Conservation (phyloP, 1,140 invertebrate genomes). For the Helicoverpa zea region DNA sequence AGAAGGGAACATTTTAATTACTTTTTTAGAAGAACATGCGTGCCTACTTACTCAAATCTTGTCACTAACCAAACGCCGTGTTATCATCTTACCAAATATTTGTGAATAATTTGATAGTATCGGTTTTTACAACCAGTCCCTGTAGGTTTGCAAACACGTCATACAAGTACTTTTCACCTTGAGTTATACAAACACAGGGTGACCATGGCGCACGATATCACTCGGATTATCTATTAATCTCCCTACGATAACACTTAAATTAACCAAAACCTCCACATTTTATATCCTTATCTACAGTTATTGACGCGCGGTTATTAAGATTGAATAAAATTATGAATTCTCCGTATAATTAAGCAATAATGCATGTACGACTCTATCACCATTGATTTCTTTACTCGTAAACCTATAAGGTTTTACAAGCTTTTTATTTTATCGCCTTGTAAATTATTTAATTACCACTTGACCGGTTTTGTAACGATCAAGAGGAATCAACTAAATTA, state of each 20-base stretch:
- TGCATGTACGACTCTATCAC: conserved; percentile 16
- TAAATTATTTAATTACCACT: conserved; percentile 42
- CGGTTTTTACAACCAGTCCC: conserved; percentile 30
- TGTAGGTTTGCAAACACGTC: conserved; percentile 29
- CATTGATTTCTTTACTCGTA: conserved; percentile 12
- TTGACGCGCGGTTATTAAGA: conserved; percentile 26
- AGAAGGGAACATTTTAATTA: background rate
- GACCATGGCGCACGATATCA: conserved; percentile 20
- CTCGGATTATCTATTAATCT: conserved; percentile 45
- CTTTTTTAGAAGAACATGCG: background rate
- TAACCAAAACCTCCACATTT: conserved; percentile 32
- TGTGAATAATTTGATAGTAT: conserved; percentile 13
- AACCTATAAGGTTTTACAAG: conserved; percentile 40
- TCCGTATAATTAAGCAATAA: conserved; percentile 41
- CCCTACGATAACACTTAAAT: conserved; percentile 45
- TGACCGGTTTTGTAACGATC: conserved; percentile 31
- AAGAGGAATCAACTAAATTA: conserved; percentile 26
- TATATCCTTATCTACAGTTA: conserved; percentile 22
- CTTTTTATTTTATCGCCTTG: conserved; percentile 40
- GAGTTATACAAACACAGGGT: conserved; percentile 55
- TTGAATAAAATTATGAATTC: conserved; percentile 45
- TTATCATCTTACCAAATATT: background rate
- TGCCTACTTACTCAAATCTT: background rate
- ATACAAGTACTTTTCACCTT: conserved; percentile 49
- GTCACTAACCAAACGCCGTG: background rate